Conservation (phyloP, 2,888 invertebrate species). For the Gasteruption jaculator region DNA sequence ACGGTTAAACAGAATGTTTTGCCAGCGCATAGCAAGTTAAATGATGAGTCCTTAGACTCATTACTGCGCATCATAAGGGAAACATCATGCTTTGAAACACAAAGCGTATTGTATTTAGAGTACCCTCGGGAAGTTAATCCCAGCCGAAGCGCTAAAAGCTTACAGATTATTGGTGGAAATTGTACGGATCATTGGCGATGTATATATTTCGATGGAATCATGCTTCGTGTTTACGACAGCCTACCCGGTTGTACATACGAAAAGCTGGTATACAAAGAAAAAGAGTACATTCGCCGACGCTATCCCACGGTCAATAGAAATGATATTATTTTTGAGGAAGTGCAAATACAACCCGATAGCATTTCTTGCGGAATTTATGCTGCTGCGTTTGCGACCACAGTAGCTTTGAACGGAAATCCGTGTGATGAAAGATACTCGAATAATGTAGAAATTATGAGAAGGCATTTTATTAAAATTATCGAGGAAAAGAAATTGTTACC, state of each 20-base stretch:
- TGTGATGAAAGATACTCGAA: slow-evolving; percentile 10
- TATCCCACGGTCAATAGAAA: slow-evolving; percentile 11
- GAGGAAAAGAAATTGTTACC: slow-evolving; percentile 5
- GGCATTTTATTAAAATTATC: slow-evolving; percentile 16
- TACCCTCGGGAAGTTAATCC: background rate
- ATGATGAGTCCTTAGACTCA: too few relatives aligned
- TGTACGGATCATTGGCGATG: slow-evolving; percentile 21
- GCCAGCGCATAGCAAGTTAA: too few relatives aligned
- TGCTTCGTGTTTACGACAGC: slow-evolving; percentile 20
- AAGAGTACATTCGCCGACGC: slow-evolving; percentile 14
- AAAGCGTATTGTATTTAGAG: too few relatives aligned
- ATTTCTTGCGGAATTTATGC: slow-evolving; percentile 22
- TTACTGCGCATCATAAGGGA: too few relatives aligned
- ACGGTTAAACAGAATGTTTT: too few relatives aligned
- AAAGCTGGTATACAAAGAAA: slow-evolving; percentile 8
- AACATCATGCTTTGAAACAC: too few relatives aligned
- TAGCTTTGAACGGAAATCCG: slow-evolving; percentile 19
- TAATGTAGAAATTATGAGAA: slow-evolving; percentile 16
- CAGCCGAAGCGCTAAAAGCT: too few relatives aligned
- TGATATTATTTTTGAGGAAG: slow-evolving; percentile 4
- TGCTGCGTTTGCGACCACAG: slow-evolving; percentile 21
- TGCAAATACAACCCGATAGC: slow-evolving; percentile 16
- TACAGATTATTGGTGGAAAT: slow-evolving; percentile 22
- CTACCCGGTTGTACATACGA: slow-evolving; percentile 4
- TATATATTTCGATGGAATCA: slow-evolving; percentile 17